Conservation (phyloP, 1,140 invertebrate genomes). For the Ips typographus region DNA sequence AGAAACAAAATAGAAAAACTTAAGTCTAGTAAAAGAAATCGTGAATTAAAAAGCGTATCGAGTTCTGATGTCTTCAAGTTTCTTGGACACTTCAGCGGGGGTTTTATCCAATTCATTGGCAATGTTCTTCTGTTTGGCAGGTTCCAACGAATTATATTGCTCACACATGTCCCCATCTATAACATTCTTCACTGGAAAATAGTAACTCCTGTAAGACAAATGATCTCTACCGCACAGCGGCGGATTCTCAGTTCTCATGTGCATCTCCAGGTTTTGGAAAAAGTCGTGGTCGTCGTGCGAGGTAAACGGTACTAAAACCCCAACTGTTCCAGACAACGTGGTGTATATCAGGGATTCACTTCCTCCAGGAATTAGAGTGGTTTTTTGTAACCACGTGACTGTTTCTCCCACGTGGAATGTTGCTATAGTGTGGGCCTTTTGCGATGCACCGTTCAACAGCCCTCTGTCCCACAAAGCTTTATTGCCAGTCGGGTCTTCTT, state of each 20-base stretch:
- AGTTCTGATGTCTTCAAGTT: constrained; percentile 91
- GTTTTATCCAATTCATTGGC: constrained; percentile 92
- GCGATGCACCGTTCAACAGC: constrained; percentile 69
- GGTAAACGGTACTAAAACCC: constrained; percentile 96
- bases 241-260: constrained; percentile 96
- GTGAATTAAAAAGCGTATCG: constrained; percentile 89
- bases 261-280: constrained; percentile 99
- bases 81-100: constrained; percentile 94
- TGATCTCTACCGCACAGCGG: constrained; percentile 97
- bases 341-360: constrained; percentile 96
- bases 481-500: constrained; percentile 98
- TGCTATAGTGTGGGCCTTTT: constrained; percentile 91
- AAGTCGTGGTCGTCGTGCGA: constrained; percentile 99
- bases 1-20: background rate
- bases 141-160: constrained; percentile 96
- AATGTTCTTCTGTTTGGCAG: constrained; percentile 91
- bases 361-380: constrained; percentile 95
- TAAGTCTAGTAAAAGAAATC: background rate
- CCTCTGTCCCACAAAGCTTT: constrained; percentile 97
- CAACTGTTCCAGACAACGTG: constrained; percentile 92
- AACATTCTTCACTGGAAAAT: constrained; percentile 98
- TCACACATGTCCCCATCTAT: constrained; percentile 99
- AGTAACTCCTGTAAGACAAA: constrained; percentile 94
- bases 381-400: constrained; percentile 87
- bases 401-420: constrained; percentile 97